phyloP scores from a whole-genome alignment of 2,113 vertebrate species.

The Dendropsophus ebraccatus region DNA sequence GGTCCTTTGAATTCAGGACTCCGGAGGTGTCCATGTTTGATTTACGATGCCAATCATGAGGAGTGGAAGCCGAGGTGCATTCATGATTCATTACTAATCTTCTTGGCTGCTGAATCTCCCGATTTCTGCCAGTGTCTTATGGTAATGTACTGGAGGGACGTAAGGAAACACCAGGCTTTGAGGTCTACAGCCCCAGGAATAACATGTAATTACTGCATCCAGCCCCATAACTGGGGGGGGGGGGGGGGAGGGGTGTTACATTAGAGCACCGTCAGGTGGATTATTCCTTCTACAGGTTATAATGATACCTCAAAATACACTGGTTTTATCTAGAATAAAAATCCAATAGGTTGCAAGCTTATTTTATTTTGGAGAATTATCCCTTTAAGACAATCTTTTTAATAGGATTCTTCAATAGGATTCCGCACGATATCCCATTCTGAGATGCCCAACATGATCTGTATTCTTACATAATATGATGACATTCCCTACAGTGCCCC shows the following conservation, averaged over 20 bases:
- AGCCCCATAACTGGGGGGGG: neutral
- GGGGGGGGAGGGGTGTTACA: neutral
- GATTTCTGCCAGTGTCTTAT: slow-evolving; percentile 26
- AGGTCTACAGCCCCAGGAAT: neutral
- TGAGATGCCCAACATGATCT: neutral
- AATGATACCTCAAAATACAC: neutral
- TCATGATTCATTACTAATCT: slow-evolving; percentile 29
- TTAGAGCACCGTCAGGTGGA: neutral
- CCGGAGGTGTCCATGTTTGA: slow-evolving; percentile 24
- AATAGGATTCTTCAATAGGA: too few relatives aligned
- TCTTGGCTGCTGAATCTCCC: slow-evolving; percentile 3
- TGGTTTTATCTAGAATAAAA: neutral
- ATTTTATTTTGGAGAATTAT: too few relatives aligned
- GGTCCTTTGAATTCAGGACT: slow-evolving; percentile 22
- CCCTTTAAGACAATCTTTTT: too few relatives aligned
- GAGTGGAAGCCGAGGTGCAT: too few relatives aligned
- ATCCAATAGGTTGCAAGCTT: too few relatives aligned
- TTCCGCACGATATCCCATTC: too few relatives aligned
- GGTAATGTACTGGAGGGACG: slow-evolving; percentile 19
- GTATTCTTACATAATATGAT: neutral
- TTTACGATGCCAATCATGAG: slow-evolving; percentile 11
- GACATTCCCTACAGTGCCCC: too few relatives aligned
- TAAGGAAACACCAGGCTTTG: neutral
- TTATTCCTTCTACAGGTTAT: neutral
- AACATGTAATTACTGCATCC: neutral